These are phyloP conservation scores for Atractosteus spatula DNA, from an alignment of 2,113 vertebrate species.

Conservation along the genomic window DNA sequence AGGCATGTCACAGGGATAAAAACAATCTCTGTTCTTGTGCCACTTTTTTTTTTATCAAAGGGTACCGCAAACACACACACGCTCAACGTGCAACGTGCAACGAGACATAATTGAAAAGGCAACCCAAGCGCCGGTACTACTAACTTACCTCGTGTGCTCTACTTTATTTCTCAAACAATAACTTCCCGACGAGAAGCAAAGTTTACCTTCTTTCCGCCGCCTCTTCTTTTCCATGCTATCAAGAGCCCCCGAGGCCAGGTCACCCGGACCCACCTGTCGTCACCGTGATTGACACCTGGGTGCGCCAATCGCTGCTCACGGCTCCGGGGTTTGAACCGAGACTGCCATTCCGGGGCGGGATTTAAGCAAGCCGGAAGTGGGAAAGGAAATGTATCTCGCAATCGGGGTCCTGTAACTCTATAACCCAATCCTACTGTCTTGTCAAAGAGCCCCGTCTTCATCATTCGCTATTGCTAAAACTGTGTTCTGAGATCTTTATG, in stretches of 20 bases:
- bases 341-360: not conserved
- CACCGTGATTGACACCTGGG: not conserved
- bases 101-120: too few relatives aligned
- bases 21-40: too few relatives aligned
- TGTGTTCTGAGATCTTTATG: too few relatives aligned
- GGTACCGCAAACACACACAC: too few relatives aligned
- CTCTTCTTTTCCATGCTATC: not conserved
- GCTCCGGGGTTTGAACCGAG: not conserved
- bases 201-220: conserved; percentile 6
- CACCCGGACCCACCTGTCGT: not conserved
- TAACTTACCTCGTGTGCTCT: not conserved
- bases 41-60: too few relatives aligned
- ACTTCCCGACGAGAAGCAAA: not conserved
- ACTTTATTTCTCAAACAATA: not conserved
- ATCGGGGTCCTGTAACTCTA: too few relatives aligned
- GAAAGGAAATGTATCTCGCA: not conserved
- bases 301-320: not conserved
- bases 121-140: too few relatives aligned
- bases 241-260: not conserved
- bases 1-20: too few relatives aligned
- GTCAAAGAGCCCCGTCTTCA: too few relatives aligned
- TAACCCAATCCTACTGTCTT: too few relatives aligned
- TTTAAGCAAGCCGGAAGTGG: not conserved
- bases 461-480: too few relatives aligned
- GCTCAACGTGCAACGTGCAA: too few relatives aligned